Evolutionary conservation across 2,888 invertebrate genomes (phyloP).

Genomic region (Ctena decussata): DNA sequence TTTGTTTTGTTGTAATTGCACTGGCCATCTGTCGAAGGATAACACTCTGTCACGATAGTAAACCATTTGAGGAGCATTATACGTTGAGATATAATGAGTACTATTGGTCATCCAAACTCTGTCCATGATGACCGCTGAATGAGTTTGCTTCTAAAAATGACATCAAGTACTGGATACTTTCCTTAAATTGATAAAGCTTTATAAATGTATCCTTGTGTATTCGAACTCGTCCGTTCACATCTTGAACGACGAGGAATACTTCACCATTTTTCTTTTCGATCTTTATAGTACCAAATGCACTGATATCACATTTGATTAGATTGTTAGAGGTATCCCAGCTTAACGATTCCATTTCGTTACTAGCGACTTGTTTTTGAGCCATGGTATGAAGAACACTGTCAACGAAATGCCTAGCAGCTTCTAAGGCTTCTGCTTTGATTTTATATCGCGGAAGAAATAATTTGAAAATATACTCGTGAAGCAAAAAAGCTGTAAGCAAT

Average conservation of each 20-base stretch:
- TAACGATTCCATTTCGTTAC: not conserved
- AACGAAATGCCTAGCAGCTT: not conserved
- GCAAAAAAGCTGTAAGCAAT: not conserved
- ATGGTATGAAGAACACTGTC: not conserved
- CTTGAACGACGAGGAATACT: not conserved
- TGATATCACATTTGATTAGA: not conserved
- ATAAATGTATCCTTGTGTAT: not conserved
- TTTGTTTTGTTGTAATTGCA: not conserved
- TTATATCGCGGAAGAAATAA: not conserved
- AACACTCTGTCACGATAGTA: not conserved
- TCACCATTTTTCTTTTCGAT: not conserved
- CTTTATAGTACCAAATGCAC: not conserved
- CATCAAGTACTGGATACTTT: constrained; percentile 2
- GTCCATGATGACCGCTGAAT: not conserved
- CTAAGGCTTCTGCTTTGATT: too few relatives aligned
- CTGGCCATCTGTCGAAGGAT: not conserved
- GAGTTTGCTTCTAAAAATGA: constrained; percentile 9
- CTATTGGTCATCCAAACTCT: not conserved
- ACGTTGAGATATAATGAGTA: too few relatives aligned
- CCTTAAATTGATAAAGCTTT: not conserved
- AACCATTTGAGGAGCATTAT: too few relatives aligned
- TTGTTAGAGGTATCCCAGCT: not conserved
- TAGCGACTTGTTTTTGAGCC: not conserved
- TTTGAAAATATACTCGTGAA: not conserved
- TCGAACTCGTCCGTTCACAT: not conserved